Percentiles rank a stretch among this genome's conserved stretches.
These are phyloP conservation scores for Karalla daura DNA, from an alignment of 2,797 vertebrate genomes.

Conservation along the genomic window DNA sequence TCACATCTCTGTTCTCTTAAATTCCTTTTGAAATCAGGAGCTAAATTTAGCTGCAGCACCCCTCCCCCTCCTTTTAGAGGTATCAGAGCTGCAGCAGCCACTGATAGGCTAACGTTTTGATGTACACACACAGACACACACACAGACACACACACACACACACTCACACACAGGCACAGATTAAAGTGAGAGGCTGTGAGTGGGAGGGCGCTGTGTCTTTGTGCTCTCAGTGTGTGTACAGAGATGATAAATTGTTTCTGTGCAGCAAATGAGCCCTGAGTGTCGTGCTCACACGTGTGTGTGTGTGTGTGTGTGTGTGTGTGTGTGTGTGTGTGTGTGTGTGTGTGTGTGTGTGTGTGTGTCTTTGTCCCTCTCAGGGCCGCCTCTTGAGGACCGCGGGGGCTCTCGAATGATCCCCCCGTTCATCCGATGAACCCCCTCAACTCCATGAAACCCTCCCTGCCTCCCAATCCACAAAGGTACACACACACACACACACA, in stretches of 20 bases:
- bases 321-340: background rate
- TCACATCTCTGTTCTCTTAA: slow-evolving; percentile 80
- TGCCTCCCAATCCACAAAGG: slow-evolving; percentile 76
- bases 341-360: background rate
- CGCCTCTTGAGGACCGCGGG: slow-evolving; percentile 67
- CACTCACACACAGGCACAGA: slow-evolving; percentile 59
- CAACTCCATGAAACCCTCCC: slow-evolving; percentile 79
- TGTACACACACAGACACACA: slow-evolving; percentile 38
- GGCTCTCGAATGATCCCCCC: slow-evolving; percentile 73
- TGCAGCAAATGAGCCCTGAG: slow-evolving; percentile 57
- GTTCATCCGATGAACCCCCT: slow-evolving; percentile 77
- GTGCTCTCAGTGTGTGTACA: slow-evolving; percentile 54
- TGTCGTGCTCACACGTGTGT: too few species aligned
- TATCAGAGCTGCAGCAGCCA: slow-evolving; percentile 73
- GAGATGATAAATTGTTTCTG: slow-evolving; percentile 64
- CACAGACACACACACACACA: slow-evolving; percentile 40
- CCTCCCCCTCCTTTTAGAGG: slow-evolving; percentile 63
- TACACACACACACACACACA: slow-evolving; percentile 40
- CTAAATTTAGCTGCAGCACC: slow-evolving; percentile 81
- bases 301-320: slow-evolving; percentile 16
- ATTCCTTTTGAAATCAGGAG: slow-evolving; percentile 83
- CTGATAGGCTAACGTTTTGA: slow-evolving; percentile 72
- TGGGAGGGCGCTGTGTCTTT: slow-evolving; percentile 66
- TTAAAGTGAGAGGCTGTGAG: slow-evolving; percentile 69
- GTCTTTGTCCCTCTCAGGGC: slow-evolving; percentile 37